Evolutionary conservation across 2,888 invertebrate species (phyloP).

Genomic region (Luperina testacea): DNA sequence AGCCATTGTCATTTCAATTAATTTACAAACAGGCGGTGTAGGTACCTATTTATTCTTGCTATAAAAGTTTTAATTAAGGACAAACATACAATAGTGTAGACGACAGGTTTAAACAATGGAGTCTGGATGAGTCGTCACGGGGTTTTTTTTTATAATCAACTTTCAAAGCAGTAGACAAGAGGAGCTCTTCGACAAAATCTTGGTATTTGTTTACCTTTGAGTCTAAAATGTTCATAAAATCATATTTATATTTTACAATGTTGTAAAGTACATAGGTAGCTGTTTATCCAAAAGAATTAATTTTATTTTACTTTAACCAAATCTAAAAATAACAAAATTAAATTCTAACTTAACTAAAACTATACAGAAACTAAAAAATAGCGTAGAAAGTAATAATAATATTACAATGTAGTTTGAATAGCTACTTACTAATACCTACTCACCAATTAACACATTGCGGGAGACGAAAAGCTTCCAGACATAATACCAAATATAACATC

Average conservation of each 20-base stretch:
- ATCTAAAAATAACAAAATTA: no score
- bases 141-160: conserved; percentile 32
- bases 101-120: conserved; percentile 36
- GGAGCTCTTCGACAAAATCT: neutral
- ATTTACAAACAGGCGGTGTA: conserved; percentile 17
- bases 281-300: no score
- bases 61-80: conserved; percentile 46
- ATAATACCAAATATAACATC: no score
- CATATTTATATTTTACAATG: neutral
- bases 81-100: conserved; percentile 20
- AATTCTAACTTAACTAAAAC: no score
- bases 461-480: no score
- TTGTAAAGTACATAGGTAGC: no score
- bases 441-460: neutral
- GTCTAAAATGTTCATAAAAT: neutral
- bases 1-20: neutral
- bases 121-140: neutral
- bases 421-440: neutral
- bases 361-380: no score
- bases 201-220: neutral
- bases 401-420: neutral
- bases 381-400: no score
- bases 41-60: conserved; percentile 8
- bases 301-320: no score
- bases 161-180: conserved; percentile 12